Evolutionary conservation across 2,888 invertebrate species (phyloP).

Genomic region (Acrocyrtus sp.): DNA sequence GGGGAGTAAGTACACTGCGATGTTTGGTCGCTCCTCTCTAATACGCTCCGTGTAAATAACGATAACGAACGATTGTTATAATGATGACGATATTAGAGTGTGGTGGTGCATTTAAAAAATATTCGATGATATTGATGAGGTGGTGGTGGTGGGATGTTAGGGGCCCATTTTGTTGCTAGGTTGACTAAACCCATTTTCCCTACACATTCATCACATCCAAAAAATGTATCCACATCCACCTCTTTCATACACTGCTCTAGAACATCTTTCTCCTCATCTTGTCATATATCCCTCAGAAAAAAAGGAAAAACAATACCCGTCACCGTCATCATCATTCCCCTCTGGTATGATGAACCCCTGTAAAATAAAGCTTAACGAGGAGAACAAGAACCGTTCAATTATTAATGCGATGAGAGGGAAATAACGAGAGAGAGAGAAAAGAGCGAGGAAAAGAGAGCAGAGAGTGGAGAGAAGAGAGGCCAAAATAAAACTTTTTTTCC

Average conservation of each 20-base stretch:
- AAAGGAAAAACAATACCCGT: conserved; percentile 25
- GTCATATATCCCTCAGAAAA: neutral
- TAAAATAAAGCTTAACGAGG: conserved; percentile 43
- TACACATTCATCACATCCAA: too few relatives aligned
- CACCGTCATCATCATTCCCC: conserved; percentile 14
- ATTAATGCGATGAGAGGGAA: conserved; percentile 48
- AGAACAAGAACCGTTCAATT: conserved; percentile 45
- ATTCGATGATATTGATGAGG: conserved; percentile 24
- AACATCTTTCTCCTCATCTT: neutral
- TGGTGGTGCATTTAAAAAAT: conserved; percentile 42
- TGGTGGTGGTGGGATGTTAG: conserved; percentile 38
- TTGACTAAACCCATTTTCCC: conserved; percentile 29
- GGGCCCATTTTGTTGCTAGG: conserved; percentile 49
- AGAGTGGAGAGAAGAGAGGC: conserved; percentile 28
- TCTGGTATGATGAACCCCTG: conserved; percentile 34
- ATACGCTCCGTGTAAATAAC: conserved; percentile 37
- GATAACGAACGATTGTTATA: conserved; percentile 35
- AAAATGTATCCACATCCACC: neutral
- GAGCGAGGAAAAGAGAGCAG: conserved; percentile 24
- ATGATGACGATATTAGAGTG: conserved; percentile 37
- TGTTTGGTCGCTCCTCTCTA: too few relatives aligned
- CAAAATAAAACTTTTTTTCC: conserved; percentile 23
- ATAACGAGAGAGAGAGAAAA: neutral
- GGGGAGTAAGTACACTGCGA: neutral
- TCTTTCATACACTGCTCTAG: neutral